These are phyloP conservation scores for Hydractinia symbiolongicarpus DNA, from an alignment of 30 jellyfish, hydroid and myxozoan genomes.

Conservation along the genomic window DNA sequence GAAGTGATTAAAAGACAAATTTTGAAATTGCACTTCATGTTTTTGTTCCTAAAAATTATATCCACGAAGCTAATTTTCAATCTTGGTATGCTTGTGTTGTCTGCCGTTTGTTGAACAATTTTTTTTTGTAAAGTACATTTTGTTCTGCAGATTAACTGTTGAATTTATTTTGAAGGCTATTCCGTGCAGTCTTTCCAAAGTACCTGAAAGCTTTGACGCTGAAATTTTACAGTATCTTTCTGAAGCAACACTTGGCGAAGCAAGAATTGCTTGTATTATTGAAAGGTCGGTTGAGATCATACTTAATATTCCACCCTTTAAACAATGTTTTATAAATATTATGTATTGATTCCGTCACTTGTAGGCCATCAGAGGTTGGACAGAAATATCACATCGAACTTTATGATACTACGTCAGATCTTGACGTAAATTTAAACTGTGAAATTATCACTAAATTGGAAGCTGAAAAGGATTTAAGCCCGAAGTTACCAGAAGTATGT, in stretches of 20 bases:
- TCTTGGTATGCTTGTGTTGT: background rate
- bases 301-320: background rate
- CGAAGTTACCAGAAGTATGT: constrained; percentile 53
- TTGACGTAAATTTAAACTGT: constrained; percentile 43
- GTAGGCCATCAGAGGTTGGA: background rate
- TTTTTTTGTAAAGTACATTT: background rate
- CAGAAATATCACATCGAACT: constrained; percentile 13
- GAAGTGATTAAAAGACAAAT: background rate
- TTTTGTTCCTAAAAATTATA: no score
- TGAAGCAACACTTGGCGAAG: constrained; percentile 49
- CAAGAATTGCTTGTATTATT: constrained; percentile 31
- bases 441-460: constrained; percentile 24
- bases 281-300: constrained; percentile 40
- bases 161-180: constrained; percentile 42
- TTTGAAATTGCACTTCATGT: background rate
- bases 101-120: background rate
- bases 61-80: no score
- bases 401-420: constrained; percentile 43
- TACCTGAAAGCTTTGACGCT: constrained; percentile 52
- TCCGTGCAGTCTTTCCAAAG: constrained; percentile 39
- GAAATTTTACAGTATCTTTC: constrained; percentile 47
- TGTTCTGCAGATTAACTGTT: no score
- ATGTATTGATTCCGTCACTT: background rate
- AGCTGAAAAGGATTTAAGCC: constrained; percentile 44
- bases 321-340: background rate